A percentile compares a stretch with the other conserved stretches of the same genome.
phyloP scores from a whole-genome alignment of 2,888 invertebrate genomes.

The Xestia xanthographa region DNA sequence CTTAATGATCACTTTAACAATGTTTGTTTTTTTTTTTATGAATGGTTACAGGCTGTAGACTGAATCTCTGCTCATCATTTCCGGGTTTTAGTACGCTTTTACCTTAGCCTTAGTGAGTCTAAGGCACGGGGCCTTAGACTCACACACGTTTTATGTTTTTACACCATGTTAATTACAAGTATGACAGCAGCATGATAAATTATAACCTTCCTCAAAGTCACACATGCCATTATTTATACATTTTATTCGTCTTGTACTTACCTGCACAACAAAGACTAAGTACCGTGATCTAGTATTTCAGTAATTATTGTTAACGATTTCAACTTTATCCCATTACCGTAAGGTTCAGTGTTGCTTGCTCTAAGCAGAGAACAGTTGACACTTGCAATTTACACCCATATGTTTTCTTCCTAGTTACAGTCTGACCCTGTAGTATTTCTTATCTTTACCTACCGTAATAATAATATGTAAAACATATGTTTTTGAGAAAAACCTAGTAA shows the following conservation, averaged over 20 bases:
- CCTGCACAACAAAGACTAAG: constrained; percentile 22
- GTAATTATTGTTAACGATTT: constrained; percentile 1
- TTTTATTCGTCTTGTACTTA: constrained; percentile 36
- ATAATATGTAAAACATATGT: no score
- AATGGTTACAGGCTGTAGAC: neutral
- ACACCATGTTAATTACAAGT: constrained; percentile 38
- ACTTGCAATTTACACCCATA: constrained; percentile 47
- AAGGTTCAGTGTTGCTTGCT: constrained; percentile 28
- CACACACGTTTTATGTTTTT: constrained; percentile 40
- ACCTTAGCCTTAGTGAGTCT: neutral
- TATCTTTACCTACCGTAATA: neutral
- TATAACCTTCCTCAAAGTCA: constrained; percentile 52
- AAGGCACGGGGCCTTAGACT: no score
- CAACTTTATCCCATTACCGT: neutral
- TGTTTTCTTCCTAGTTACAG: constrained; percentile 38
- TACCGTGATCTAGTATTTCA: constrained; percentile 34
- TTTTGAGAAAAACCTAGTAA: no score
- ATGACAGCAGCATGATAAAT: constrained; percentile 52
- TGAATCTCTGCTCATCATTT: neutral
- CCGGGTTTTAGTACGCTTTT: neutral
- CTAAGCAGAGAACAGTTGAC: constrained; percentile 28
- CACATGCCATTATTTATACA: constrained; percentile 50
- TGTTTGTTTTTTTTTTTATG: no score
- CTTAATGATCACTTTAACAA: no score
- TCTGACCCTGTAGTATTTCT: constrained; percentile 33